Conservation (phyloP, 2,113 vertebrate species). For the Entomyzon cyanotis region DNA sequence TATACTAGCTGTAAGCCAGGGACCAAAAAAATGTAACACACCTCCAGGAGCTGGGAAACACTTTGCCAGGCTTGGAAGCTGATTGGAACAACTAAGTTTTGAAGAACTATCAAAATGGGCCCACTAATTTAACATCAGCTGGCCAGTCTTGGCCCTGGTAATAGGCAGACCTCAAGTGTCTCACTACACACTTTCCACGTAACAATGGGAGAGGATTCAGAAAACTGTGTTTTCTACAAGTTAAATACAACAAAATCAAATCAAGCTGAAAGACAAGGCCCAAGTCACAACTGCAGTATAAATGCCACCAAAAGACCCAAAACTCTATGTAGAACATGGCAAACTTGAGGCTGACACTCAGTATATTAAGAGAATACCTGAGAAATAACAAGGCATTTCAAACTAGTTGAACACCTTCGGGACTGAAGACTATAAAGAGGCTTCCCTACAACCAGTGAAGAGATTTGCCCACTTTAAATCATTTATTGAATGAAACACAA, state of each 20-base stretch:
- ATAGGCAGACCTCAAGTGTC: not conserved
- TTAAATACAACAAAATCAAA: not conserved
- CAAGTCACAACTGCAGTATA: not conserved
- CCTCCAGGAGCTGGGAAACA: not conserved
- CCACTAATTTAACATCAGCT: not conserved
- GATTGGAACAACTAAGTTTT: not conserved
- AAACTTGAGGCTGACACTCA: not conserved
- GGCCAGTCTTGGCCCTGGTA: not conserved
- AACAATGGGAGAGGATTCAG: not conserved
- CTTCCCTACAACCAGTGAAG: not conserved
- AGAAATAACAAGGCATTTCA: not conserved
- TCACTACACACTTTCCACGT: not conserved
- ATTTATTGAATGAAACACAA: not conserved
- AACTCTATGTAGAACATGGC: not conserved
- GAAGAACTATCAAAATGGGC: not conserved
- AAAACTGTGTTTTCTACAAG: not conserved
- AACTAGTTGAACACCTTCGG: not conserved
- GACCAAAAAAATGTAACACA: not conserved
- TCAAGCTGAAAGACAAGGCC: not conserved
- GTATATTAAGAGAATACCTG: not conserved
- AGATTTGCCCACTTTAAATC: not conserved
- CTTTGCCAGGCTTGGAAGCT: not conserved
- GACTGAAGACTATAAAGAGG: not conserved
- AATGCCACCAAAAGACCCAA: not conserved
- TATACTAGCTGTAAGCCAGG: not conserved